phyloP scores from a whole-genome alignment of 2,113 vertebrate species.

The Python bivittatus region DNA sequence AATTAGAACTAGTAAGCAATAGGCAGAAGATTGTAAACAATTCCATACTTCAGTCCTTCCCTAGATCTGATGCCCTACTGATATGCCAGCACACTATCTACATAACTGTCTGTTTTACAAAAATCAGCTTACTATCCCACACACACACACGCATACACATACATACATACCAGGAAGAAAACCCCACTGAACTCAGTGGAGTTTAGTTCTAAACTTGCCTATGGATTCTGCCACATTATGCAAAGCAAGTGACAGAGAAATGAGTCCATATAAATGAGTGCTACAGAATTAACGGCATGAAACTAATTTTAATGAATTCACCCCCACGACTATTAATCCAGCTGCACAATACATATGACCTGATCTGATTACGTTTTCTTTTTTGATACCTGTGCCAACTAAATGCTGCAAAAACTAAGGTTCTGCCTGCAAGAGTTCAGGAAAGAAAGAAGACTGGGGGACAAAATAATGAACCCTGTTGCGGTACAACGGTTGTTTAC shows the following conservation, averaged over 20 bases:
- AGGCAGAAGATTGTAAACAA: background rate
- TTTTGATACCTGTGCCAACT: background rate
- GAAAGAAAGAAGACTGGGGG: background rate
- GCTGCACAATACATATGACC: background rate
- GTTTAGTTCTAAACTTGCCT: background rate
- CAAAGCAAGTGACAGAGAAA: background rate
- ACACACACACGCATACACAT: too few relatives aligned
- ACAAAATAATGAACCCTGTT: background rate
- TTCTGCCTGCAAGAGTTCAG: background rate
- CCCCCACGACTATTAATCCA: rapidly evolving
- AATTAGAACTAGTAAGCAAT: background rate
- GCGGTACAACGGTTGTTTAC: background rate
- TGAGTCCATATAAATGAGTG: background rate
- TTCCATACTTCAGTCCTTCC: background rate
- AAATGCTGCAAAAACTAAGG: background rate
- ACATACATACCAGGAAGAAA: background rate
- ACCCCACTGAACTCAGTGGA: background rate
- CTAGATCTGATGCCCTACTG: background rate
- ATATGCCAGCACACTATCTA: background rate
- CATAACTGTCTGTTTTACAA: background rate
- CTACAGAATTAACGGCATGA: background rate
- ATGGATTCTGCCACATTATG: background rate
- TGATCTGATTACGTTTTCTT: background rate
- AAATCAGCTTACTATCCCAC: background rate
- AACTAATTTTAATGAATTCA: rapidly evolving